Evolutionary conservation across 2,797 vertebrate species (phyloP).

Genomic region (Coranthus polyacanthus): DNA sequence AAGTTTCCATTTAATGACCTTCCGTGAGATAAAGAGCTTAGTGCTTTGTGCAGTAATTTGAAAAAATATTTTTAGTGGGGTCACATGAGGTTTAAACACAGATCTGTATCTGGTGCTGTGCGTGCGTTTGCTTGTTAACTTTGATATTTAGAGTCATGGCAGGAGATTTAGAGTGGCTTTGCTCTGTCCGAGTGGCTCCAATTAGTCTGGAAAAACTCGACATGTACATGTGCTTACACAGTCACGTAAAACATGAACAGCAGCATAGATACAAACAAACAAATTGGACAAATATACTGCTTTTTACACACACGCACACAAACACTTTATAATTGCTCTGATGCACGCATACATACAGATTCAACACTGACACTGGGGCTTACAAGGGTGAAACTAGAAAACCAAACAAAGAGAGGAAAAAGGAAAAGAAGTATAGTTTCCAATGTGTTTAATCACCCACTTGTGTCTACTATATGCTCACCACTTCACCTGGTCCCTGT

Average conservation of each 20-base stretch:
- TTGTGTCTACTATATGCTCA: too few relatives aligned
- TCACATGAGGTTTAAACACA: constrained; percentile 41
- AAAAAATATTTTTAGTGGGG: constrained; percentile 7
- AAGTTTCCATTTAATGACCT: constrained; percentile 23
- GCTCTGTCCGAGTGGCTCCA: constrained; percentile 59
- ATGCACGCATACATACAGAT: constrained; percentile 18
- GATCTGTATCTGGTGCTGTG: constrained; percentile 41
- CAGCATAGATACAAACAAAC: constrained; percentile 29
- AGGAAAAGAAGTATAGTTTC: neutral
- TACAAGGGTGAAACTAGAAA: neutral
- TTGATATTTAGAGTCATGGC: constrained; percentile 55
- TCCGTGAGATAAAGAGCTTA: constrained; percentile 28
- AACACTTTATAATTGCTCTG: constrained; percentile 16
- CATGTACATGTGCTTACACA: constrained; percentile 15
- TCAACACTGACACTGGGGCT: constrained; percentile 4
- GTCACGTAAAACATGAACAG: constrained; percentile 19
- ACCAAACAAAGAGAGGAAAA: neutral
- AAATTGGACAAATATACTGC: constrained; percentile 43
- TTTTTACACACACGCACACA: constrained; percentile 16
- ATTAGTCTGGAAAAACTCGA: constrained; percentile 65
- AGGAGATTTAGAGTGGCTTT: constrained; percentile 59
- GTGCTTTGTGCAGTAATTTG: constrained; percentile 16
- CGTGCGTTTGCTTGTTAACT: constrained; percentile 60
- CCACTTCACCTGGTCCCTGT: too few relatives aligned
- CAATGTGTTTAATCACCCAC: too few relatives aligned